A percentile compares a stretch with the other conserved stretches of the same genome.
Evolutionary conservation across 2,797 vertebrate species (phyloP).

Genomic region (Clarias platycephalus): DNA sequence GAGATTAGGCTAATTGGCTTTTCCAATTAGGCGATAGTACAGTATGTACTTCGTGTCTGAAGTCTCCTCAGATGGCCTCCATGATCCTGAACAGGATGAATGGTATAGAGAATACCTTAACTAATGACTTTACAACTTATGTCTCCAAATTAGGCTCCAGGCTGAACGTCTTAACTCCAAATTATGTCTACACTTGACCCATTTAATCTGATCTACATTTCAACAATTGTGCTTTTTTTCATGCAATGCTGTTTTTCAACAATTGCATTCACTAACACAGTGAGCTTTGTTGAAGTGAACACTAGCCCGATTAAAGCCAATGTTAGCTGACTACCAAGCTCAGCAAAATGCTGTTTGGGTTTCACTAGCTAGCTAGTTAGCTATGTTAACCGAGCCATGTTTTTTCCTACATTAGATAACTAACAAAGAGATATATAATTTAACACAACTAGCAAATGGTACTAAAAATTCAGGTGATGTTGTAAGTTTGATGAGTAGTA

Average conservation of each 20-base stretch:
- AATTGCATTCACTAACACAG: background rate
- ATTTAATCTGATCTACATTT: background rate
- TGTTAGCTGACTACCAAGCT: background rate
- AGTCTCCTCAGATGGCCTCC: too few species aligned
- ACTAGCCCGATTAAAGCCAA: background rate
- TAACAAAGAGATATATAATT: background rate
- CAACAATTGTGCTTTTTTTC: background rate
- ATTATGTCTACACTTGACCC: background rate
- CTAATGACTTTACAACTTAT: background rate
- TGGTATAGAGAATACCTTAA: background rate
- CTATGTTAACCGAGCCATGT: background rate
- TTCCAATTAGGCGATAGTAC: too few species aligned
- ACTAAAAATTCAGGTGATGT: background rate
- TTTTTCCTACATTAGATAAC: background rate
- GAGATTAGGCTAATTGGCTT: too few species aligned
- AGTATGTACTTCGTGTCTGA: too few species aligned
- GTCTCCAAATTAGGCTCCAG: background rate
- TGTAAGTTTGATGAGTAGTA: background rate
- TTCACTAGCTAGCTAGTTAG: background rate
- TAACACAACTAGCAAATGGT: background rate
- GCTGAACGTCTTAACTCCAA: too few species aligned
- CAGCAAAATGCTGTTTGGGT: background rate
- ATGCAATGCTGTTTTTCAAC: background rate
- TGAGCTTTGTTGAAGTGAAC: background rate
- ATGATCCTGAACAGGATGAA: too few species aligned